Base-by-base conservation (phyloP, 2,797 vertebrate genomes). In the Serranus cabrilla region DNA sequence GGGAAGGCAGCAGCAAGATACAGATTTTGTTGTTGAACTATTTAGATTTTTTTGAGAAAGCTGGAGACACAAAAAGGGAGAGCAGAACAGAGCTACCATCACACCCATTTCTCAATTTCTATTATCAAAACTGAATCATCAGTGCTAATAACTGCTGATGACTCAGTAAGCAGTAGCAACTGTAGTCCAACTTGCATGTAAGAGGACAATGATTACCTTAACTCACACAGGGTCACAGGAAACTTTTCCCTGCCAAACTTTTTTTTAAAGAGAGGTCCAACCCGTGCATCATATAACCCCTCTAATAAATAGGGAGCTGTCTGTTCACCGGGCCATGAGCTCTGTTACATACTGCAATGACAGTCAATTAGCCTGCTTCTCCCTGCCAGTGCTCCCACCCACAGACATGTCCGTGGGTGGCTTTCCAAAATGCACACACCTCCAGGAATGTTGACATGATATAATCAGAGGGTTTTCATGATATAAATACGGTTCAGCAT, bases 301-400 rank as follows among this genome's bases (percentile, higher is more conserved):
- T 68, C 31, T 72, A 69, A 80, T 79, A 70, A 80, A 75, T 40
- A 61, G 8, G 37, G 62, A 74, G 63, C 70, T 73, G 67, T 74
- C 76, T 69, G 27, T 49, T 81, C 37, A 71, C 20, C 11, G 46
- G 76, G 59, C 67, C 69, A 55, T 74, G 65, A 72, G 69, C 66
- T 51, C 63, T 47, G 56, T 56, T 74, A 70, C 46, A 59, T 43
- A 51, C 51, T 71, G 52, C 65, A 69, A 31, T 77, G 83, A 79
- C 83, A 87, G 74, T 77, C 81, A 84, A 82, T 89, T 86, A 84
- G 71, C 45, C 59, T 20, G 47, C 69, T 52, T 70, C 74, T 72
- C 60, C 63, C 60, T 78, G 56, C 76, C 45, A n/a, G 54, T 2
- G 45, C 50, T 64, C 49, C 51, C 21, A 25, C 77, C 60, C 61